phyloP scores from a whole-genome alignment of 2,888 invertebrate species.

The Eupeodes luniger region DNA sequence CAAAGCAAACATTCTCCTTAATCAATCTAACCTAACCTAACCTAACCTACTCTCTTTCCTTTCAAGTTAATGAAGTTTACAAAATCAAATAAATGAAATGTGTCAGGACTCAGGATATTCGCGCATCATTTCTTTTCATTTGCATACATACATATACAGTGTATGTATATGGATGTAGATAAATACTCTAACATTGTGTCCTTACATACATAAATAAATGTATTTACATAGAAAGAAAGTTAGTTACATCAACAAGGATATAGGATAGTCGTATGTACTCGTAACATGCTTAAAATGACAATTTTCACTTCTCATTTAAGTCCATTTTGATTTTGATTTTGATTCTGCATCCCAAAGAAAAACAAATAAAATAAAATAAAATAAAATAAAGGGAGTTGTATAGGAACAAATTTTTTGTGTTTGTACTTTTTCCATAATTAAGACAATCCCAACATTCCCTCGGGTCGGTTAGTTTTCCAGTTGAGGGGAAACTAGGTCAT shows the following conservation, averaged over 20 bases:
- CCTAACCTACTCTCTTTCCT: neutral
- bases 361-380: constrained; percentile 39
- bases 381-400: neutral
- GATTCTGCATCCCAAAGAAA: constrained; percentile 27
- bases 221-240: neutral
- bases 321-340: constrained; percentile 15
- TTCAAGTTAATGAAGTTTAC: constrained; percentile 58
- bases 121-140: constrained; percentile 55
- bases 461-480: constrained; percentile 66
- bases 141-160: neutral
- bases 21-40: constrained; percentile 14
- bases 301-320: constrained; percentile 43
- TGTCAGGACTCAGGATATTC: constrained; percentile 9
- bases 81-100: constrained; percentile 59
- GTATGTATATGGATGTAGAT: too few relatives aligned
- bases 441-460: constrained; percentile 69
- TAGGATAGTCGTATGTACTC: constrained; percentile 22
- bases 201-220: neutral
- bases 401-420: neutral
- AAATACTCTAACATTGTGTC: too few relatives aligned
- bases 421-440: constrained; percentile 49
- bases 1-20: constrained; percentile 47
- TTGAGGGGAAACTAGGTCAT: constrained; percentile 65
- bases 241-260: constrained; percentile 26
- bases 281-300: constrained; percentile 51